Evolutionary conservation across 2,113 vertebrate genomes (phyloP).

Genomic region (Pachycephala philippinensis): DNA sequence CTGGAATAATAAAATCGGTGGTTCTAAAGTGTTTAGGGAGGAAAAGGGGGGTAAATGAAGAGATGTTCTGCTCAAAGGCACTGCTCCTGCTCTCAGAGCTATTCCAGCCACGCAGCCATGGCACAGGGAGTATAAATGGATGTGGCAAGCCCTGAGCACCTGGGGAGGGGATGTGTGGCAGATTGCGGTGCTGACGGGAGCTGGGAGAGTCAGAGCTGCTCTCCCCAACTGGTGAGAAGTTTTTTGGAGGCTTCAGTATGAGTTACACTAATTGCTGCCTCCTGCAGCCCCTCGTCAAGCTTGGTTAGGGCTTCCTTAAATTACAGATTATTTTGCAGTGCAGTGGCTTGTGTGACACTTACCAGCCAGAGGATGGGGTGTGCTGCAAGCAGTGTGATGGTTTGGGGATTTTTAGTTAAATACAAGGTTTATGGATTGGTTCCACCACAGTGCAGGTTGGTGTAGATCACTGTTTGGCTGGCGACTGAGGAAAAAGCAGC

Average conservation of each 20-base stretch:
- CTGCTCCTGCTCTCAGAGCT: background rate
- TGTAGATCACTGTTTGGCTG: background rate
- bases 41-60: background rate
- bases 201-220: background rate
- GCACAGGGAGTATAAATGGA: background rate
- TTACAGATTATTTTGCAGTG: background rate
- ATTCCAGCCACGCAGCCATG: background rate
- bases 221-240: background rate
- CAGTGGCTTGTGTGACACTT: background rate
- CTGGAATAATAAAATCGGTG: slow-evolving; percentile 10
- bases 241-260: background rate
- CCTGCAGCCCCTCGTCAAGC: background rate
- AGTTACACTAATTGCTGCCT: background rate
- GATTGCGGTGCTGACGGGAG: accelerated
- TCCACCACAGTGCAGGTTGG: background rate
- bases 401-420: background rate
- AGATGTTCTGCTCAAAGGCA: background rate
- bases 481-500: background rate
- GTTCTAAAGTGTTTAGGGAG: background rate
- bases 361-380: background rate
- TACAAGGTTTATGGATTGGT: background rate
- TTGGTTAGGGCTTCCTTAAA: background rate
- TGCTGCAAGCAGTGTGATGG: background rate
- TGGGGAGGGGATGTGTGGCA: background rate
- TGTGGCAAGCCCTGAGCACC: background rate